Evolutionary conservation across 1,140 invertebrate species (phyloP), one percentile per base, ranked within the genome.

Genomic region (Drosophila insularis): DNA sequence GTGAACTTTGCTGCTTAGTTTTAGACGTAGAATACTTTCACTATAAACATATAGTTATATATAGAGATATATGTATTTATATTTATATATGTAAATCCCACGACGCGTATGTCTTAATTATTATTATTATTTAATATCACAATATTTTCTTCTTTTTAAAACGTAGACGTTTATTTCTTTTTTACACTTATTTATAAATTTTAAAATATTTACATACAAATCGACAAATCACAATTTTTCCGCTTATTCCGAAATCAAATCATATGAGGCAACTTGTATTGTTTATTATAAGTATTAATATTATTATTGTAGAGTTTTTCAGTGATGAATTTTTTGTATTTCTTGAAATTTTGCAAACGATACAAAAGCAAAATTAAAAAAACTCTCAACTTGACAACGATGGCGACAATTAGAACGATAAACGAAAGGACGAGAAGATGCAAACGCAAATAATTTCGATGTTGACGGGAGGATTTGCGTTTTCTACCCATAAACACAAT

Each of bases 401-500:
- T 86, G 81, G 87, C 86, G 90, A 50, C 43, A 19, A 90, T 86
- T 70, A 90, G 87, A 80, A 90, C 71, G 79, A 80, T 74, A 89
- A 90, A 86, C 81, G 80, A 86, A 91, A 91, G 78, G 73, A 86
- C 85, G 78, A 90, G 84, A 89, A 89, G 84, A 90, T 80, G 90
- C 82, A 91, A 91, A 91, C 90, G 87, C 85, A 91, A 91, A 90
- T 91, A 91, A 91, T 91, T 91, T 90, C 81, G 90, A 89, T 90
- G 87, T 86, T 89, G 90, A 87, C 90, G 90, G 70, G 87, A 69
- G 71, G 79, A 80, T 87, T 81, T 91, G 75, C 84, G 89, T 91
- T 91, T 91, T 86, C 80, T 91, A 90, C 90, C 90, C 90, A 91
- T 91, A 91, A 91, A 91, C 90, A 89, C 82, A 87, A 31, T 23